Conservation (phyloP, 30 jellyfish, hydroid and myxozoan species). For the Rhopilema esculentum region DNA sequence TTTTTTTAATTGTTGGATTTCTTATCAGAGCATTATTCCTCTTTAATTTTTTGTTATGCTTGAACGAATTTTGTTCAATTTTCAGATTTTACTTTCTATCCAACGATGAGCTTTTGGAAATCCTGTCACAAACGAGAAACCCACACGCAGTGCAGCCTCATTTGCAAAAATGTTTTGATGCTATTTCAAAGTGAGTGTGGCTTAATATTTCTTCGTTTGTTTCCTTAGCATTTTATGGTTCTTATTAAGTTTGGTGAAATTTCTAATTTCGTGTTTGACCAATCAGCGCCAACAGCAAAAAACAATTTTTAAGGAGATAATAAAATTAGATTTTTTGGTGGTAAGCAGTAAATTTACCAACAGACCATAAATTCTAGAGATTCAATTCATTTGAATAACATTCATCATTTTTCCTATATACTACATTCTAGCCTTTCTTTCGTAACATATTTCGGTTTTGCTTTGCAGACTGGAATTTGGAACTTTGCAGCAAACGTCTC, state of each 20-base stretch:
- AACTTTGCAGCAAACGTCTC: constrained; percentile 50
- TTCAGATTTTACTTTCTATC: constrained; percentile 93
- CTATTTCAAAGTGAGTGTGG: constrained; percentile 81
- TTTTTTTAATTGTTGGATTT: not conserved
- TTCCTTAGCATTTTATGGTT: not conserved
- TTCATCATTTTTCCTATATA: too few species aligned
- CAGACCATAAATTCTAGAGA: too few species aligned
- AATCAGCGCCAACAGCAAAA: not conserved
- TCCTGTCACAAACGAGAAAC: constrained; percentile 98
- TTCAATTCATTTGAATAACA: too few species aligned
- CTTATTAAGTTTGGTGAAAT: not conserved
- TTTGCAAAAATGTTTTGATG: constrained; percentile 98
- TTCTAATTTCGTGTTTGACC: not conserved
- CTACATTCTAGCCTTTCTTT: too few species aligned
- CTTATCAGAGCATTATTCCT: too few species aligned
- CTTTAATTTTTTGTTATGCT: not conserved
- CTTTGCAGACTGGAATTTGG: constrained; percentile 89
- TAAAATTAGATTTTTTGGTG: too few species aligned
- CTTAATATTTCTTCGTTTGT: not conserved
- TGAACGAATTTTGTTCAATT: not conserved
- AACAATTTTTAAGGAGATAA: not conserved
- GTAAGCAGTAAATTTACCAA: too few species aligned
- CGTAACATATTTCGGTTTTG: not conserved
- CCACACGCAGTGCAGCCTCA: constrained; percentile 99
- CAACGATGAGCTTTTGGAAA: constrained; percentile 97